Evolutionary conservation across 2,113 vertebrate genomes (phyloP), one percentile per base, ranked within the genome.

Genomic region (Cynoglossus semilaevis): DNA sequence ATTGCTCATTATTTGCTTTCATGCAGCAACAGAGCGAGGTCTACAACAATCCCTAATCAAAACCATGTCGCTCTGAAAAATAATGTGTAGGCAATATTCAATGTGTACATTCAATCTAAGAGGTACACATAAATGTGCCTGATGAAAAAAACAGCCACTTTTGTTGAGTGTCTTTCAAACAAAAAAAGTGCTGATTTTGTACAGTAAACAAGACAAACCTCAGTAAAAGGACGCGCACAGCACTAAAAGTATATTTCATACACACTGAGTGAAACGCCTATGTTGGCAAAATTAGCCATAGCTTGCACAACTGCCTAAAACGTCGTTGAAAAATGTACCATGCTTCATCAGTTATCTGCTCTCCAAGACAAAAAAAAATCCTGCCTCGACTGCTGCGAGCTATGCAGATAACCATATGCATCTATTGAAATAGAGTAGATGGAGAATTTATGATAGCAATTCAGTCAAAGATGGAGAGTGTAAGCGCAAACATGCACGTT

Each of bases 161-260:
- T 43, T 36, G 55, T 42, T 46, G 64, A 56, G 35, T 41, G 66
- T 61, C 46, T 61, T 64, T 80, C 37, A 43, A 4, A 66, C 15
- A 29, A 43, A 18, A 19, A 77, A 84, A 79, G 49, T 81, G 85
- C 83, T 86, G 78, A 88, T 82, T 77, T 70, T 44, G 62, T 79
- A 51, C 58, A 40, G 69, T 51, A 70, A 71, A 75, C 63, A 67
- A 29, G 65, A 69, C 52, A 67, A 19, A 51, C 64, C 66, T 65
- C 61, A 38, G 72, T 35, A 57, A 60, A 77, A 70, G 45, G 77
- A 77, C 74, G 53, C 11, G 8, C 51, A 57, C 65, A 59, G 66
- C 54, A 41, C 41, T 36, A 44, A 6, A 65, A 73, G 79, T 47
- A 79, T 67, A 67, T 70, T 55, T 67, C 42, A 50, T 48, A 67